phyloP scores from a whole-genome alignment of 2,888 invertebrate species.

The Panzeria rudis region DNA sequence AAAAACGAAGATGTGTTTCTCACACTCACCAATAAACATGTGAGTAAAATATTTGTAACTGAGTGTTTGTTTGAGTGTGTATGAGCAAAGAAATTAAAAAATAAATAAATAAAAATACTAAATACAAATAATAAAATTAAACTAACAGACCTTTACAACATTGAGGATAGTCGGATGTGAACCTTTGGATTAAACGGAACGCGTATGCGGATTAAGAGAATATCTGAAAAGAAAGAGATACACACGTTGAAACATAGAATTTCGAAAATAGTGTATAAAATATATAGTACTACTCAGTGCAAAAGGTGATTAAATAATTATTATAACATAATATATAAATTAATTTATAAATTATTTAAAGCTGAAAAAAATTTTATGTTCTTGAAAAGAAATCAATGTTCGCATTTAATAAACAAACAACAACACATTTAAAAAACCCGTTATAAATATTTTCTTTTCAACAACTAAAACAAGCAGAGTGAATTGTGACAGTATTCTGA shows the following conservation, averaged over 20 bases:
- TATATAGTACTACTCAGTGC: not conserved
- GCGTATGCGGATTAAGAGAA: constrained; percentile 55
- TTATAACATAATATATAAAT: too few relatives aligned
- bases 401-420: not conserved
- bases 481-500: not conserved
- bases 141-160: constrained; percentile 66
- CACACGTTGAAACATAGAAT: constrained; percentile 18
- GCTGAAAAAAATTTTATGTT: not conserved
- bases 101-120: constrained; percentile 34
- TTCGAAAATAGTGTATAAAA: not conserved
- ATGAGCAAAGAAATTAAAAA: constrained; percentile 29
- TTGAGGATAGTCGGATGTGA: constrained; percentile 71
- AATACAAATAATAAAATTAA: constrained; percentile 57
- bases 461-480: not conserved
- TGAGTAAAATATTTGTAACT: constrained; percentile 19
- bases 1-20: constrained; percentile 46
- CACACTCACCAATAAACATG: constrained; percentile 5
- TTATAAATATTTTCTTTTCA: not conserved
- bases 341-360: not conserved
- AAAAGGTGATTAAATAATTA: constrained; percentile 11
- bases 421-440: not conserved
- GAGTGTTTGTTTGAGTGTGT: constrained; percentile 14
- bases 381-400: not conserved
- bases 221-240: constrained; percentile 1
- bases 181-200: constrained; percentile 70